These are phyloP conservation scores for Drosophila tripunctata DNA, from an alignment of 2,888 invertebrate species.

Conservation along the genomic window DNA sequence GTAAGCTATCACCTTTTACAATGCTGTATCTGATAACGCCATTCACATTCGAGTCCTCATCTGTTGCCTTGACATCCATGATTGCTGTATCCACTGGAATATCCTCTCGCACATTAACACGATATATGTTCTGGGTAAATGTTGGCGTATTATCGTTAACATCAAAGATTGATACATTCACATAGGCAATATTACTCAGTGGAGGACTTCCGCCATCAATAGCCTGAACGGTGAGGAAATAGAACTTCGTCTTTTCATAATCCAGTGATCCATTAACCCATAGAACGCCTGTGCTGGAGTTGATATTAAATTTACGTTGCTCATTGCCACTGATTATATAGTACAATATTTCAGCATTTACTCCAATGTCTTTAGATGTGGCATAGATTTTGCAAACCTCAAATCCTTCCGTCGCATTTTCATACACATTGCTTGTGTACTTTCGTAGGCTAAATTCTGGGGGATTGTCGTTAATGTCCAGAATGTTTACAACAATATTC, in stretches of 20 bases:
- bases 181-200: slow-evolving; percentile 93
- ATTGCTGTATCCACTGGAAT: slow-evolving; percentile 89
- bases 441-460: slow-evolving; percentile 95
- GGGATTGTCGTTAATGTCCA: slow-evolving; percentile 98
- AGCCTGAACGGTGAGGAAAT: slow-evolving; percentile 95
- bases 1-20: slow-evolving; percentile 89
- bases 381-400: slow-evolving; percentile 94
- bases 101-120: slow-evolving; percentile 91
- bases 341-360: slow-evolving; percentile 96
- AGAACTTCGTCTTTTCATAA: slow-evolving; percentile 93
- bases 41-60: slow-evolving; percentile 93
- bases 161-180: slow-evolving; percentile 93
- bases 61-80: slow-evolving; percentile 91
- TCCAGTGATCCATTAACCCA: slow-evolving; percentile 92
- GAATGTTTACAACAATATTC: slow-evolving; percentile 90
- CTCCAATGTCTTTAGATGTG: slow-evolving; percentile 95
- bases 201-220: slow-evolving; percentile 95
- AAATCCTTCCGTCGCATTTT: slow-evolving; percentile 91
- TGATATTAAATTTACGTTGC: slow-evolving; percentile 92
- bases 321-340: slow-evolving; percentile 95
- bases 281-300: slow-evolving; percentile 90
- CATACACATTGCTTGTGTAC: slow-evolving; percentile 91
- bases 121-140: slow-evolving; percentile 91
- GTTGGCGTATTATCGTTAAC: slow-evolving; percentile 94
- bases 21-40: slow-evolving; percentile 92